phyloP scores from a whole-genome alignment of 2,797 vertebrate species.

The Epinephelus awoara region DNA sequence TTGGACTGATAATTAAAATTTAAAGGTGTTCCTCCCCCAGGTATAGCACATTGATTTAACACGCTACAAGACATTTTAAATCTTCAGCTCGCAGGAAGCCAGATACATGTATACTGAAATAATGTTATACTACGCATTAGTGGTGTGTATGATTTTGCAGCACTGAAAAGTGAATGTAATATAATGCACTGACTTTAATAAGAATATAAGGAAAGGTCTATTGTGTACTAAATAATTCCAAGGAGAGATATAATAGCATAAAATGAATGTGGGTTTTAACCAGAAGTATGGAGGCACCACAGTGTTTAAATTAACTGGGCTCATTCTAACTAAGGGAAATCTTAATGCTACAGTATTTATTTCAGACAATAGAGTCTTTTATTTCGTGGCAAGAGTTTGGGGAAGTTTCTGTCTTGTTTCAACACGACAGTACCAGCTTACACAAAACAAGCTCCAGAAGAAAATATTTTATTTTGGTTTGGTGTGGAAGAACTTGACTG shows the following conservation, averaged over 20 bases:
- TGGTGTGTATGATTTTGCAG: not conserved
- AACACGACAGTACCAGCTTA: no score
- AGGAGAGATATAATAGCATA: not conserved
- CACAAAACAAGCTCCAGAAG: not conserved
- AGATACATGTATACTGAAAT: conserved; percentile 27
- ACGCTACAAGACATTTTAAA: conserved; percentile 38
- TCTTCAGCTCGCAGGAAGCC: conserved; percentile 14
- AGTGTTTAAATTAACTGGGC: not conserved
- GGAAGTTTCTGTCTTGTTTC: no score
- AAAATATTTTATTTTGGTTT: no score
- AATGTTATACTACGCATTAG: not conserved
- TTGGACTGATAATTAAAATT: conserved; percentile 53
- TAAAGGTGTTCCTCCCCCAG: conserved; percentile 23
- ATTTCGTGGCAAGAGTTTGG: no score
- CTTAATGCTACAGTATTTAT: not conserved
- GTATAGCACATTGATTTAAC: conserved; percentile 38
- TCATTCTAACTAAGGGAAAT: not conserved
- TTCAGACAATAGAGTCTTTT: not conserved
- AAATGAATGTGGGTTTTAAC: not conserved
- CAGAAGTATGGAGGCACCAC: no score
- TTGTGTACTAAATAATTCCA: not conserved
- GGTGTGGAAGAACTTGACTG: no score
- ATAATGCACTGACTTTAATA: no score
- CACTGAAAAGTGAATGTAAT: not conserved
- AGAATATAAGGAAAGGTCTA: no score